Base-by-base conservation (phyloP, 2,797 vertebrate genomes). In the Buphagus erythrorhynchus region DNA sequence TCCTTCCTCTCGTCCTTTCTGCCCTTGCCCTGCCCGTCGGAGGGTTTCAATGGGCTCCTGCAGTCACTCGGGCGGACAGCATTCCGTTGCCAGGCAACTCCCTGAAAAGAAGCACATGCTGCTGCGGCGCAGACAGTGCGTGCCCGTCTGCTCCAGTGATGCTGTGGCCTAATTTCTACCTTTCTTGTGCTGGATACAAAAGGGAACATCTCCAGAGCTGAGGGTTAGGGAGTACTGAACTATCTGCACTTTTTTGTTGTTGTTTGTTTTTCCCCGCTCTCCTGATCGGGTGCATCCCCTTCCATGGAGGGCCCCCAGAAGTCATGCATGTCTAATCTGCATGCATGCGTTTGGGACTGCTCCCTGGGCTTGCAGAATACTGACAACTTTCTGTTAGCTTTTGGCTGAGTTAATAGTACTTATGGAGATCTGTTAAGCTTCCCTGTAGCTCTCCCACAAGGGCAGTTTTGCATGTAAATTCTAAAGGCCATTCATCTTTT, bases 41-140 rank as follows among this genome's bases (percentile, higher is more conserved):
- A 75, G 69, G 55, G 75, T 95, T 94, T 97, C 97, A 95, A 95
- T 43, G 88, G 65, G 94, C 92, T 96, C 97, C 24, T 49, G 86
- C 95, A 49, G 96, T 62, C 96, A 43, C 93, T 93, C 78, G 43
- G 94, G 95, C 95, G 58, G 95, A 95, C 95, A 95, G 97, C 97
- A 97, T 98, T 96, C 57, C 46, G 98, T 98, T 97, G 95, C 98
- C 94, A 19, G 40, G 98, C 97, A 97, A 98, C 97, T 72, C 81
- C 31, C 93, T 68, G 79, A 80, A 83, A 92, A 88, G 94, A 54
- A 77, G 93, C 96, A 74, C 96, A 55, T 72, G 86, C 86, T 78
- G 97, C 96, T 79, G 96, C 96, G 42, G 84, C 92, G 54, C 61
- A 94, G 96, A 95, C 97, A 95, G 93, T 94, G 97, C 95, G 52